A percentile compares a stretch with the other conserved stretches of the same genome.
phyloP scores from a whole-genome alignment of 2,888 invertebrate species.

The Nephrotoma flavescens region DNA sequence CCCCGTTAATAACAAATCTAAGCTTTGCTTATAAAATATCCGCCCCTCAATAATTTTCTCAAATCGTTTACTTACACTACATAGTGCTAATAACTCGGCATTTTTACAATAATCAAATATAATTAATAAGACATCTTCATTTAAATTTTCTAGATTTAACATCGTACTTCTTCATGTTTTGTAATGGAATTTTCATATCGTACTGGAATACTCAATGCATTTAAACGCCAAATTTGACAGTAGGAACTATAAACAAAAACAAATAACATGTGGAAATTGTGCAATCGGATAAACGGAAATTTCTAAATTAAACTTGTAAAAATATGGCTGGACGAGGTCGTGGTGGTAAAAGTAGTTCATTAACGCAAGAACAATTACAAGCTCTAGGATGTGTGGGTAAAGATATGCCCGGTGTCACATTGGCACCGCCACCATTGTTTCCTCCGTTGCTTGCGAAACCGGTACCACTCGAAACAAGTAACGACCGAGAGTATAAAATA shows the following conservation, averaged over 20 bases:
- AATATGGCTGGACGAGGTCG: constrained; percentile 27
- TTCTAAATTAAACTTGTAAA: background rate
- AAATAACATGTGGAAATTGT: background rate
- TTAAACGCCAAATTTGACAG: background rate
- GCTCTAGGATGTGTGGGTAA: constrained; percentile 27
- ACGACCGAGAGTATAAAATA: constrained; percentile 51
- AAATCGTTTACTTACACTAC: constrained; percentile 34
- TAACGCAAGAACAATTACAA: constrained; percentile 30
- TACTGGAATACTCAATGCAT: background rate
- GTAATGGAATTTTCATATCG: background rate
- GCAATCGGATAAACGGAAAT: background rate
- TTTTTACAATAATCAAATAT: constrained; percentile 39
- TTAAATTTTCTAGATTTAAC: constrained; percentile 14
- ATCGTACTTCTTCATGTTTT: background rate
- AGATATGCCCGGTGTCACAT: constrained; percentile 38
- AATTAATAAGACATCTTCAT: constrained; percentile 32
- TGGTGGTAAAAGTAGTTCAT: constrained; percentile 22
- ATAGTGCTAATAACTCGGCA: constrained; percentile 34
- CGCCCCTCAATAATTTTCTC: constrained; percentile 32
- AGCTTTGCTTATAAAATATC: constrained; percentile 25
- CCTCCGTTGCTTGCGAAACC: constrained; percentile 44
- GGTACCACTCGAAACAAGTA: constrained; percentile 35
- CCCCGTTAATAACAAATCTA: constrained; percentile 26
- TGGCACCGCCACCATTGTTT: constrained; percentile 43
- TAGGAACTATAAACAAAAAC: background rate